Percentiles rank a stretch among this genome's conserved stretches.
These are phyloP conservation scores for Calcarius lapponicus DNA, from an alignment of 2,797 vertebrate species.

Conservation along the genomic window DNA sequence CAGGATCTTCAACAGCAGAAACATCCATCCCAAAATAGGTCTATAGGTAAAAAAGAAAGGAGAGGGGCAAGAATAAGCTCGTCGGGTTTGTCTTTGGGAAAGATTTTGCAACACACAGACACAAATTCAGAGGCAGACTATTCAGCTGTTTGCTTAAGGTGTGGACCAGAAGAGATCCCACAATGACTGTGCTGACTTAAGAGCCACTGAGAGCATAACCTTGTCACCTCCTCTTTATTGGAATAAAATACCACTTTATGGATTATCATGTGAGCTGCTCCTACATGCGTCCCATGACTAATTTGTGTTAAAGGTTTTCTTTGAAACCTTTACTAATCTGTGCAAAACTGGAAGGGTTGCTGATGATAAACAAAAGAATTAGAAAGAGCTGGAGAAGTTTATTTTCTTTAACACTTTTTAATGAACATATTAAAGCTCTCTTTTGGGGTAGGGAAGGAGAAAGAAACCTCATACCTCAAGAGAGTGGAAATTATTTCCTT, in stretches of 20 bases:
- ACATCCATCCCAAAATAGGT: conserved; percentile 99
- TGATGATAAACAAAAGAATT: neutral
- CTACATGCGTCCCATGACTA: neutral
- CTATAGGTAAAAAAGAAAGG: conserved; percentile 62
- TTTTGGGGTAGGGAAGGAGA: neutral
- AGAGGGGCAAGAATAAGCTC: neutral
- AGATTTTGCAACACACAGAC: neutral
- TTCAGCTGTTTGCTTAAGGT: neutral
- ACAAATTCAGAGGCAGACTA: neutral
- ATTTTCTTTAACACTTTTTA: neutral
- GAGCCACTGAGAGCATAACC: neutral
- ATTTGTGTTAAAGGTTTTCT: neutral
- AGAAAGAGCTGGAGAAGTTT: neutral
- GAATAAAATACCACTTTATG: neutral
- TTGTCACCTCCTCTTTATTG: neutral
- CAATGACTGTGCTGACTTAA: neutral
- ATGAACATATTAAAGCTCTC: neutral
- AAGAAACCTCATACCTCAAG: neutral
- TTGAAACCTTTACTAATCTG: neutral
- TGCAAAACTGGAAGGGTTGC: neutral
- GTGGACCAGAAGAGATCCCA: neutral
- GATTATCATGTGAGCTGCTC: neutral
- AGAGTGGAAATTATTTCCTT: neutral
- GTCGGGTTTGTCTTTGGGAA: neutral
- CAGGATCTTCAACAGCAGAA: conserved; percentile 96